Percentiles rank a stretch among this genome's conserved stretches.
Evolutionary conservation across 2,888 invertebrate genomes (phyloP).

Genomic region (Hemicrepidius hirtus): DNA sequence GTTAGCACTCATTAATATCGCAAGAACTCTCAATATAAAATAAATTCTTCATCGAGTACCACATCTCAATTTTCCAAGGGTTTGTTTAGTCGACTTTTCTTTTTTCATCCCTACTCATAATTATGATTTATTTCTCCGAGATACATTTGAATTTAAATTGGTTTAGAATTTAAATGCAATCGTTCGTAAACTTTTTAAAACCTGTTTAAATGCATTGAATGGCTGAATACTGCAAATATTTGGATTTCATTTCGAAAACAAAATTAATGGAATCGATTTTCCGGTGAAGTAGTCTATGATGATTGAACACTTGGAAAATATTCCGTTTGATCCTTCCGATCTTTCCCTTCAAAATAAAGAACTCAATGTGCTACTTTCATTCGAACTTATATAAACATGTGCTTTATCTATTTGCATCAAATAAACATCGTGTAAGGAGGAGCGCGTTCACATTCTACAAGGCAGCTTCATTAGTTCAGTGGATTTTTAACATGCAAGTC

Average conservation of each 20-base stretch:
- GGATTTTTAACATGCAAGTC: slow-evolving; percentile 6
- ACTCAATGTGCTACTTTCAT: slow-evolving; percentile 9
- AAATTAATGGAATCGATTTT: slow-evolving; percentile 51
- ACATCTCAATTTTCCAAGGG: slow-evolving; percentile 48
- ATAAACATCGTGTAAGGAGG: slow-evolving; percentile 21
- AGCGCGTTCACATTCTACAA: slow-evolving; percentile 25
- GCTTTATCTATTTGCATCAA: slow-evolving; percentile 30
- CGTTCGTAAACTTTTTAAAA: slow-evolving; percentile 56
- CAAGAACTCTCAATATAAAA: slow-evolving; percentile 46
- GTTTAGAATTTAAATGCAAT: slow-evolving; percentile 50
- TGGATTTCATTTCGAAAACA: slow-evolving; percentile 57
- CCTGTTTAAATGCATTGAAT: slow-evolving; percentile 61
- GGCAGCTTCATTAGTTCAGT: slow-evolving; percentile 22
- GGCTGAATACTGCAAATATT: slow-evolving; percentile 54
- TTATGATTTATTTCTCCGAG: slow-evolving; percentile 45
- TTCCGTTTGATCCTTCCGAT: slow-evolving; percentile 26
- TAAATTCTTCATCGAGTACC: slow-evolving; percentile 28
- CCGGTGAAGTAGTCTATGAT: neutral
- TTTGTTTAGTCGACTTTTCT: slow-evolving; percentile 38
- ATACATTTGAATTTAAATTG: slow-evolving; percentile 54
- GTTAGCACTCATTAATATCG: slow-evolving; percentile 46
- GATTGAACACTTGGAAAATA: slow-evolving; percentile 32
- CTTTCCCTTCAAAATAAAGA: slow-evolving; percentile 7
- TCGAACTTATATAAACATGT: slow-evolving; percentile 18
- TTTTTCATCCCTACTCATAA: slow-evolving; percentile 40